Base-by-base conservation (phyloP, 1,140 invertebrate genomes). In the Scaptomyza pallida region DNA sequence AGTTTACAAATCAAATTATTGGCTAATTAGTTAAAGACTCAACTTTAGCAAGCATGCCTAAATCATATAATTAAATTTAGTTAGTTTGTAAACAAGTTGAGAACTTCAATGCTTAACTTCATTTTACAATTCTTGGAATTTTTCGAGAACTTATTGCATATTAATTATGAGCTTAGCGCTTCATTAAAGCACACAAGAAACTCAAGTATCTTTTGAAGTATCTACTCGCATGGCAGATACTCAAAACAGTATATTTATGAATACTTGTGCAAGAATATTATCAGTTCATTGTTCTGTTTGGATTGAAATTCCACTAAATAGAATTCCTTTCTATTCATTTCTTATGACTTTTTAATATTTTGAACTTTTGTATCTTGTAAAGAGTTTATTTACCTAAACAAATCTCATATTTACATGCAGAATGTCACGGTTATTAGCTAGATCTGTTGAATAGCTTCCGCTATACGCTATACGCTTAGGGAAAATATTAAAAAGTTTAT, bases 1-100 rank as follows among this genome's bases (percentile, higher is more conserved):
- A 64, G 72, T 81, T 82, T 78, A 82, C 68, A 73, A 48, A 76
- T 55, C 61, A 63, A 67, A 86, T 86, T 85, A 83, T 83, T 85
- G 68, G 68, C 72, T 73, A 75, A 83, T 85, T 80, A 79, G 55
- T 83, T 67, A 37, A 47, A 19, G 41, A 41, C 43, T 56, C 35
- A 51, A 60, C 33, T 59, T 50, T 9, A 19, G 33, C 9, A 21
- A 44, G 30, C 35, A 33, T 9, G 30, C 16, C 41, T 33, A 40
- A 19, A 40, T 54, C 19, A 54, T 33, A 48, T 48, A 21, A 70
- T 70, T 50, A 70, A 64, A 50, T 44, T 50, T 21, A 50, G 56
- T 44, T 43, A 15, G 44, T 21, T 63, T 64, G 60, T 70, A 70
- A 70, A 70, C 67, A 70, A 35, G n/a, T 13, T 26, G 4, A 35